Evolutionary conservation across 30 jellyfish, hydroid and myxozoan genomes (phyloP).

Genomic region (Clytia hemisphaerica): DNA sequence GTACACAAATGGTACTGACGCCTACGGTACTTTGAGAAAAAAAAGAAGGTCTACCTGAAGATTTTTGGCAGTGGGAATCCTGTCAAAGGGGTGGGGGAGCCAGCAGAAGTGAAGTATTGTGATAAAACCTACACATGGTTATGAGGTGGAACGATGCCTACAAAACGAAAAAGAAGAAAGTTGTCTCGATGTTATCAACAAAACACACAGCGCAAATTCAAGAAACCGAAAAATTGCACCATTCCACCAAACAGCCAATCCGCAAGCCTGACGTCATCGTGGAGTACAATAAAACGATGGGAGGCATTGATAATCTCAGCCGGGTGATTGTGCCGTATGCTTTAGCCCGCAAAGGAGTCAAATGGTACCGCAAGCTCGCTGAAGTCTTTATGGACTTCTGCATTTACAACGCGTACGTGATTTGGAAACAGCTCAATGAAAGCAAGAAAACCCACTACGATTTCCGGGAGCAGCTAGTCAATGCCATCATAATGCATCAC

Average conservation of each 20-base stretch:
- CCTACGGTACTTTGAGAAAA: neutral
- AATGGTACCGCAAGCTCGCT: conserved; percentile 16
- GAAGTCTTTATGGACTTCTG: conserved; percentile 8
- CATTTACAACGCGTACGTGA: neutral
- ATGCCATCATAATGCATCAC: no score
- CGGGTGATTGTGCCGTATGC: neutral
- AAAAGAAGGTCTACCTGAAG: neutral
- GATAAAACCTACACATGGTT: neutral
- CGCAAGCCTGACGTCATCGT: no score
- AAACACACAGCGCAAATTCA: conserved; percentile 8
- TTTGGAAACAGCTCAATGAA: conserved; percentile 8
- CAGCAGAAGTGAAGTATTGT: neutral
- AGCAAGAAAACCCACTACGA: conserved; percentile 6
- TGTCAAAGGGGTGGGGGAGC: neutral
- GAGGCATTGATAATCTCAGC: neutral
- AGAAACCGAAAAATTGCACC: conserved; percentile 9
- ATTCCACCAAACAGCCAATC: conserved; percentile 4
- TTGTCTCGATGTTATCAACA: conserved; percentile 17
- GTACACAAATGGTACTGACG: neutral
- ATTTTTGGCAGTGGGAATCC: neutral
- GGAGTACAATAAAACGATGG: no score
- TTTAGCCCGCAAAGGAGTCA: conserved; percentile 1
- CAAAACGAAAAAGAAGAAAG: conserved; percentile 2
- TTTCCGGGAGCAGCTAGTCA: no score
- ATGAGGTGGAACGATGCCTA: conserved; percentile 14